A percentile compares a stretch with the other conserved stretches of the same genome.
Evolutionary conservation across 1,140 invertebrate genomes (phyloP).

Genomic region (Cydia splendana): DNA sequence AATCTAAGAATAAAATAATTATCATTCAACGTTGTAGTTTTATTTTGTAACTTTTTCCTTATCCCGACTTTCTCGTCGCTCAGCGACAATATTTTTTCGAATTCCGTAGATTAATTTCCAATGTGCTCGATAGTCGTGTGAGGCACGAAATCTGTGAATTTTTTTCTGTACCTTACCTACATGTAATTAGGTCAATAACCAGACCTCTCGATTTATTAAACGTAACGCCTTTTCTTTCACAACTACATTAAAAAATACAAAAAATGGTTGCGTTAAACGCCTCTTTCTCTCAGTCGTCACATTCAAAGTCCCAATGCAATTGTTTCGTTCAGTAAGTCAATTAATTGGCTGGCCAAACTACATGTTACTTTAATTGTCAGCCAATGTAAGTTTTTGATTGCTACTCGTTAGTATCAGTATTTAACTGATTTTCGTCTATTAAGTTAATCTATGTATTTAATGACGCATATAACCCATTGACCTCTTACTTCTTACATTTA

Average conservation of each 20-base stretch:
- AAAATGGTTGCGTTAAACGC: not conserved
- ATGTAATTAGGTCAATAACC: slow-evolving; percentile 30
- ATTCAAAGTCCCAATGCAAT: not conserved
- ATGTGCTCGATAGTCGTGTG: too few relatives aligned
- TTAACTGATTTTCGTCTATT: not conserved
- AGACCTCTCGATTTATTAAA: slow-evolving; percentile 28
- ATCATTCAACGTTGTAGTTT: too few relatives aligned
- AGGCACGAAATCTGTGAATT: too few relatives aligned
- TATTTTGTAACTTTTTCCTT: too few relatives aligned
- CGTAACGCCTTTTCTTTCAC: slow-evolving; percentile 29
- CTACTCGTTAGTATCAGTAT: not conserved
- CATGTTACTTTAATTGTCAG: not conserved
- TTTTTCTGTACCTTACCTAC: not conserved
- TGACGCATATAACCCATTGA: too few relatives aligned
- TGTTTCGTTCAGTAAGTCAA: not conserved
- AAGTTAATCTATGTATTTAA: too few relatives aligned
- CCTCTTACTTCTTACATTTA: too few relatives aligned
- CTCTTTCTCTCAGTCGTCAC: not conserved
- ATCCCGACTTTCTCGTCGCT: too few relatives aligned
- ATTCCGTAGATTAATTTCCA: too few relatives aligned
- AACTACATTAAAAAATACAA: slow-evolving; percentile 20
- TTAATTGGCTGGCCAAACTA: not conserved
- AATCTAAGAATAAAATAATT: too few relatives aligned
- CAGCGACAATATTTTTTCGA: too few relatives aligned
- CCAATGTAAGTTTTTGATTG: not conserved